Conservation (phyloP, 2,888 invertebrate genomes). For the Eueremaeus valkanovi region DNA sequence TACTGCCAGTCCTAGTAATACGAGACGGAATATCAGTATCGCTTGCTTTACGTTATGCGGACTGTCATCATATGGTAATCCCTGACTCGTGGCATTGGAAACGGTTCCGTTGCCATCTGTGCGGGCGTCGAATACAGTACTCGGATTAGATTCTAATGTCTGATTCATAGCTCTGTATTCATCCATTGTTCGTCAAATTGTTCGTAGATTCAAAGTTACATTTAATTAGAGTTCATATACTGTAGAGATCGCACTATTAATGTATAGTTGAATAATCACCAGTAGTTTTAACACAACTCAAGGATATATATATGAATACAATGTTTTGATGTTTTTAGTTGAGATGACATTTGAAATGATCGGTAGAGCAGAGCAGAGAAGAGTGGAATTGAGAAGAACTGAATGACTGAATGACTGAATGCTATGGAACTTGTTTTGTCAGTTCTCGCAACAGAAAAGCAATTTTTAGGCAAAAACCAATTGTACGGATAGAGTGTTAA, state of each 20-base stretch:
- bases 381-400: neutral
- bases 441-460: no score
- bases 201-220: neutral
- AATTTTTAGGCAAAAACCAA: neutral
- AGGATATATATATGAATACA: neutral
- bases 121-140: neutral
- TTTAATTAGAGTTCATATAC: neutral
- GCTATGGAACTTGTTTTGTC: constrained; percentile 34
- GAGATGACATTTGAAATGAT: constrained; percentile 6
- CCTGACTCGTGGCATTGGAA: constrained; percentile 3
- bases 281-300: neutral
- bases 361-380: neutral
- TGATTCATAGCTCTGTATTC: neutral
- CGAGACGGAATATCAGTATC: constrained; percentile 37
- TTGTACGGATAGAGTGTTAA: neutral
- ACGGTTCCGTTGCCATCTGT: neutral
- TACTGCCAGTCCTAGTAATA: constrained; percentile 34
- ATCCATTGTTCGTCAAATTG: neutral
- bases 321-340: neutral
- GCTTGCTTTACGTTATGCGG: constrained; percentile 35
- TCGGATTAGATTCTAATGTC: neutral
- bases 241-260: neutral
- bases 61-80: constrained; percentile 38
- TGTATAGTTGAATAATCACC: neutral
- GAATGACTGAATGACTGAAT: neutral